Base-by-base conservation (phyloP, 2,888 invertebrate genomes). In the Balanococcus diminutus region DNA sequence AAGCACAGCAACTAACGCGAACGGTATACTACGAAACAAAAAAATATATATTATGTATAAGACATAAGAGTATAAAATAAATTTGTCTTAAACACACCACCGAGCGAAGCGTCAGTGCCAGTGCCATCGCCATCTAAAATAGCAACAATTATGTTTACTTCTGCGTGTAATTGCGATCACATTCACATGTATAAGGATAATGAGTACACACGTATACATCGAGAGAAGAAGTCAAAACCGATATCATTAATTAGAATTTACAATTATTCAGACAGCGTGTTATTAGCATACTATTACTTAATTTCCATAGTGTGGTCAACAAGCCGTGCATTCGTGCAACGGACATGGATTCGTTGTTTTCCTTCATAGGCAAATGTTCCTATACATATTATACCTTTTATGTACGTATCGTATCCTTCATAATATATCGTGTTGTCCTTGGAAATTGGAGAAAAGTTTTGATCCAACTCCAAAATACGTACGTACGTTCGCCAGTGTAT, bases 221-320 rank as follows among this genome's bases (percentile, higher is more conserved):
- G 72, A 22, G 19, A 51, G 56, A 56, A 84, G 72, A 61, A 36
- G 36, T 32, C 22, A 42, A 84, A 72, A 67, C 72, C 85, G 85
- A 85, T 85, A 85, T 85, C 75, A 75, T 85, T 85, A 85, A 85
- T 85, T 85, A 85, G 85, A 85, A 85, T 85, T 85, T 85, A 85
- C 85, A 85, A 85, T 85, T 85, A 85, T 85, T 85, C 79, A 46
- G 79, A 36, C 79, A 85, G 46, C 75, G 46, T 85, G n/a, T 75
- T 75, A 85, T 85, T 85, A 46, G 79, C 85, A 85, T 85, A 85
- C 51, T 85, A 72, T 85, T 75, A 85, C 85, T 75, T 85, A 75
- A 85, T 85, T 85, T 85, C 75, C 85, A 85, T 85, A 85, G 46
- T 85, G 51, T 85, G 85, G 79, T 85, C 85, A 85, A 85, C 85